Evolutionary conservation across 2,888 invertebrate genomes (phyloP).

Genomic region (Sepioteuthis lessoniana): DNA sequence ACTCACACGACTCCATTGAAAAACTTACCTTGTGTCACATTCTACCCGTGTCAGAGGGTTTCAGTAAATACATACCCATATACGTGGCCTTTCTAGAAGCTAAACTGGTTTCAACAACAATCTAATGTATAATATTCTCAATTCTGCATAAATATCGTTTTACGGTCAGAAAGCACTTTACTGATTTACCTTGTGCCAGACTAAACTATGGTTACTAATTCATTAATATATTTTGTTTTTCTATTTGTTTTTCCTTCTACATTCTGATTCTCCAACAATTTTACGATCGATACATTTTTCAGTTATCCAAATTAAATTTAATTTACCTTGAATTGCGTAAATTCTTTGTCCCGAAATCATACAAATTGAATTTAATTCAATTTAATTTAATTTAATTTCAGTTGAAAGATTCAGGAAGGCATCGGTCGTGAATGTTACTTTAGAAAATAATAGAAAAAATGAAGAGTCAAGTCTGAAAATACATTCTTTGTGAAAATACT

Average conservation of each 20-base stretch:
- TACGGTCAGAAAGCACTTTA: no score
- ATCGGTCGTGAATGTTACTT: background rate
- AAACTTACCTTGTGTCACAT: no score
- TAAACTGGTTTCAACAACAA: background rate
- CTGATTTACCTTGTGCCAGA: no score
- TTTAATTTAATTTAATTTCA: no score
- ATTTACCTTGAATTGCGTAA: background rate
- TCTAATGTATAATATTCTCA: background rate
- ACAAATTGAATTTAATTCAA: background rate
- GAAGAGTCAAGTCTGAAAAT: background rate
- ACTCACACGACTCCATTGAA: no score
- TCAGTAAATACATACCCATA: no score
- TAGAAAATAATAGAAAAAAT: background rate
- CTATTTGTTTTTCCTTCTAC: no score
- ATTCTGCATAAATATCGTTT: background rate
- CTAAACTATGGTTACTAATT: no score
- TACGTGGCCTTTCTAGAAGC: background rate
- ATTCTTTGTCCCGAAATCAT: background rate
- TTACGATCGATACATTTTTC: no score
- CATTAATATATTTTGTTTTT: no score
- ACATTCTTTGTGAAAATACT: background rate
- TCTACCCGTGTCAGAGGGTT: no score
- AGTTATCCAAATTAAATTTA: background rate
- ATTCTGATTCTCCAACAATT: no score
- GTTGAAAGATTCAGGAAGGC: background rate